Conservation (phyloP, 2,113 vertebrate genomes). For the Rattus norvegicus region GRCr8 NC_086021.1:95253001-95253500, state of each 20-base stretch:
- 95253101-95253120: no score
- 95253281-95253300: neutral
- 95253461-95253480: neutral
- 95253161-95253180: neutral
- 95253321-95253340: neutral
- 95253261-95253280: neutral
- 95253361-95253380: neutral
- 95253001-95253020: no score
- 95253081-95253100: no score
- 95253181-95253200: neutral
- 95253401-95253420: neutral
- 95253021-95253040: no score
- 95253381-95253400: neutral
- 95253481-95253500: neutral
- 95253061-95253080: no score
- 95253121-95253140: no score
- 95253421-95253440: neutral
- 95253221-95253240: neutral
- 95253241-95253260: neutral
- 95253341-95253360: neutral
- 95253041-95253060: no score
- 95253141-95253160: no score
- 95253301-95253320: neutral
- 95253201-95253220: neutral
- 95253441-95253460: neutral